phyloP scores from a whole-genome alignment of 2,113 vertebrate genomes.

The Vulpes vulpes region DNA sequence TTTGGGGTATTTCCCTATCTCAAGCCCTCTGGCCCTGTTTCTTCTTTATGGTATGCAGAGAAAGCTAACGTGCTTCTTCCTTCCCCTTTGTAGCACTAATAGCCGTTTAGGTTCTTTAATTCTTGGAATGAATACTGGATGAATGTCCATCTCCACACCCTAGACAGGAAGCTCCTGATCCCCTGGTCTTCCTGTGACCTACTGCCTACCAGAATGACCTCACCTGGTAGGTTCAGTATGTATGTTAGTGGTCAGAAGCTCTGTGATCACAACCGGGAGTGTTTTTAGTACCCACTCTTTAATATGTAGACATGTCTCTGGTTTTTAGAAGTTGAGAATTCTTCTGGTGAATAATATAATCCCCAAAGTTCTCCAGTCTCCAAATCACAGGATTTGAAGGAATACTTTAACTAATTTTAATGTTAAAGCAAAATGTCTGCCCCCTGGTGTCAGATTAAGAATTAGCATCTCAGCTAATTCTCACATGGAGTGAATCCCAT shows the following conservation, averaged over 20 bases:
- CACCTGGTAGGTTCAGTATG: background rate
- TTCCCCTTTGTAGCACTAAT: background rate
- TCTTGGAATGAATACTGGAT: background rate
- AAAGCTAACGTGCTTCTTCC: background rate
- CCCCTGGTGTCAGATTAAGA: conserved; percentile 80
- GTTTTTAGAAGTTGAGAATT: background rate
- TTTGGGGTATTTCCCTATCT: background rate
- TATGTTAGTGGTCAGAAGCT: background rate
- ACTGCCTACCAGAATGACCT: background rate
- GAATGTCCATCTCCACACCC: background rate
- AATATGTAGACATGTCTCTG: background rate
- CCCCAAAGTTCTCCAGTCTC: background rate
- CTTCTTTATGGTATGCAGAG: background rate
- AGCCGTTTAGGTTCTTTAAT: background rate
- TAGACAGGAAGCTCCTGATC: background rate
- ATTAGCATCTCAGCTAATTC: conserved; percentile 63
- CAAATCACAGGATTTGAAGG: background rate
- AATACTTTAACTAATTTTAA: background rate
- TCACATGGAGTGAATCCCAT: background rate
- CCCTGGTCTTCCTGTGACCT: background rate
- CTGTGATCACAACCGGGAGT: background rate
- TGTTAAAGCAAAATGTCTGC: conserved; percentile 75
- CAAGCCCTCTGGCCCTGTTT: background rate
- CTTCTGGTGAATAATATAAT: background rate
- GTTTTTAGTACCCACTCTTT: background rate